These are phyloP conservation scores for Glyphotaelius pellucidus DNA, from an alignment of 2,888 invertebrate species.

Conservation along the genomic window DNA sequence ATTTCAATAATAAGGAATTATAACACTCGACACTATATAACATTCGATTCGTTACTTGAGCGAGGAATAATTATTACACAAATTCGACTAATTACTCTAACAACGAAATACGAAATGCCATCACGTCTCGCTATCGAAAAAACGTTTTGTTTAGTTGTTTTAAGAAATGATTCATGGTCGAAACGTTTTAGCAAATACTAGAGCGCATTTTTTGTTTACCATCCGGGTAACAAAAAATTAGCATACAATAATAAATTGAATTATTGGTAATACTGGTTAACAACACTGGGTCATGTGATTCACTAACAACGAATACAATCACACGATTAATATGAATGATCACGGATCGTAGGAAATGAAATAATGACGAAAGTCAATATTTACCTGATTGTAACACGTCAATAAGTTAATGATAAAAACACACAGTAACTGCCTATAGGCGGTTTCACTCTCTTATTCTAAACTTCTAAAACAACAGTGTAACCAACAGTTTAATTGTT, in stretches of 20 bases:
- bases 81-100: neutral
- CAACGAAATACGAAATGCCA: neutral
- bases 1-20: too few relatives aligned
- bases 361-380: neutral
- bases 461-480: neutral
- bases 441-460: neutral
- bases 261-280: neutral
- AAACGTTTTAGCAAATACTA: neutral
- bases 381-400: neutral
- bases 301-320: neutral
- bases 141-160: neutral
- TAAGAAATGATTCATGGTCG: neutral
- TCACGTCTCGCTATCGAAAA: neutral
- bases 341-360: neutral
- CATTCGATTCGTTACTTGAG: too few relatives aligned
- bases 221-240: neutral
- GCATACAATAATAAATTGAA: neutral
- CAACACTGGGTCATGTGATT: neutral
- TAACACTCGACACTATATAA: too few relatives aligned
- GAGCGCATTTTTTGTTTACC: neutral
- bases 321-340: neutral
- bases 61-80: neutral
- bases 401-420: neutral
- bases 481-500: too few relatives aligned
- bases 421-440: neutral